A percentile compares a stretch with the other conserved stretches of the same genome.
These are phyloP conservation scores for Silvanus unidentatus DNA, from an alignment of 2,888 invertebrate species.

Conservation along the genomic window DNA sequence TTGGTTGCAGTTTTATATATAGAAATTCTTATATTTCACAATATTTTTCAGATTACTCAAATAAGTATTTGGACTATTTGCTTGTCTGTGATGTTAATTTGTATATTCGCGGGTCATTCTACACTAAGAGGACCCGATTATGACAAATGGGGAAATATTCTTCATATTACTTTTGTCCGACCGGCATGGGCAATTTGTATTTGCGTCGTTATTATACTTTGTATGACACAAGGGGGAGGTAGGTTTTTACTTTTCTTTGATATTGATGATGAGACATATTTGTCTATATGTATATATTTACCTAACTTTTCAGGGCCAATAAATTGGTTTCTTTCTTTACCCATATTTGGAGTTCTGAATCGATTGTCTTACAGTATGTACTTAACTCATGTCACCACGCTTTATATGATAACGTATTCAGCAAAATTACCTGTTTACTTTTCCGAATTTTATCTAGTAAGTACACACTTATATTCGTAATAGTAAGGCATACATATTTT, in stretches of 20 bases:
- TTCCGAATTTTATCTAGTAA: conserved; percentile 30
- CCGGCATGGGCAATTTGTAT: conserved; percentile 45
- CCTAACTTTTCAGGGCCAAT: conserved; percentile 44
- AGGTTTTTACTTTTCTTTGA: conserved; percentile 8
- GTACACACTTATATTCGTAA: conserved; percentile 4
- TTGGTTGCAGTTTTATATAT: neutral
- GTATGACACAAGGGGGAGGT: conserved; percentile 48
- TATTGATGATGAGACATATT: no score
- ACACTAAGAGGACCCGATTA: conserved; percentile 17
- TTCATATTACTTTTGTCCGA: conserved; percentile 38
- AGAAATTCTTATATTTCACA: neutral
- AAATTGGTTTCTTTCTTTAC: conserved; percentile 48
- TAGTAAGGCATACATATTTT: no score
- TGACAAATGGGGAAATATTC: conserved; percentile 17
- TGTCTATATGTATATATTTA: neutral
- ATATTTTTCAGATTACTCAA: conserved; percentile 6
- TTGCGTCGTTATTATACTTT: conserved; percentile 47
- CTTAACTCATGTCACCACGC: conserved; percentile 44
- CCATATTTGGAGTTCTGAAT: conserved; percentile 48
- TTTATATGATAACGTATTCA: conserved; percentile 16
- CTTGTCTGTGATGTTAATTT: conserved; percentile 14
- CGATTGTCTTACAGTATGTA: conserved; percentile 50
- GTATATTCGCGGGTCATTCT: conserved; percentile 21
- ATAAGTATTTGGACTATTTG: conserved; percentile 12
- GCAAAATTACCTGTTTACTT: conserved; percentile 26